These are phyloP conservation scores for Leptinotarsa lineolata DNA, from an alignment of 1,140 invertebrate genomes.

Conservation along the genomic window DNA sequence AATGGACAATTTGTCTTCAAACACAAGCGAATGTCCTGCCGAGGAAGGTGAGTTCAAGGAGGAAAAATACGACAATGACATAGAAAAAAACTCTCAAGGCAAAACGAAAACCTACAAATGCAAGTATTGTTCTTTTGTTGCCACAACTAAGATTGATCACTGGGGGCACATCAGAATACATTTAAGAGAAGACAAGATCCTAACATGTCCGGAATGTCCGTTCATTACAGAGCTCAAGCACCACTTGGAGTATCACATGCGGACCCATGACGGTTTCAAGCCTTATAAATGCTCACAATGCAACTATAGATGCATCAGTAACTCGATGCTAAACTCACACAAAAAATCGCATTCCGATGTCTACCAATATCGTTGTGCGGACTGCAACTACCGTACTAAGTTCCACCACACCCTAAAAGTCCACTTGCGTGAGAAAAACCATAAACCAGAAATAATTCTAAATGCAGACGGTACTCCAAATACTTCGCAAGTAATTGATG, in stretches of 20 bases:
- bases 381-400: slow-evolving; percentile 97
- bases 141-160: slow-evolving; percentile 87
- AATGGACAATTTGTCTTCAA: not conserved
- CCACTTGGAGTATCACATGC: slow-evolving; percentile 95
- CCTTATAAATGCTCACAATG: slow-evolving; percentile 90
- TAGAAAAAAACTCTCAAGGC: slow-evolving; percentile 73
- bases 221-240: slow-evolving; percentile 99
- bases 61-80: slow-evolving; percentile 35
- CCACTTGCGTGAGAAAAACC: slow-evolving; percentile 90
- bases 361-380: slow-evolving; percentile 93
- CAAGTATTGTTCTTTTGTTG: slow-evolving; percentile 86
- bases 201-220: slow-evolving; percentile 89
- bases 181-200: slow-evolving; percentile 90
- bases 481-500: slow-evolving; percentile 84
- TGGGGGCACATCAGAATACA: slow-evolving; percentile 91
- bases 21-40: slow-evolving; percentile 29
- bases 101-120: slow-evolving; percentile 89
- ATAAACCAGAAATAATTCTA: slow-evolving; percentile 82
- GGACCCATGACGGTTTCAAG: slow-evolving; percentile 94
- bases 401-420: slow-evolving; percentile 97
- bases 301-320: slow-evolving; percentile 94
- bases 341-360: slow-evolving; percentile 97
- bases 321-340: slow-evolving; percentile 99
- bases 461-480: slow-evolving; percentile 88
- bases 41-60: slow-evolving; percentile 28